These are phyloP conservation scores for Coptodon rendalli DNA, from an alignment of 2,113 vertebrate genomes.

Conservation along the genomic window DNA sequence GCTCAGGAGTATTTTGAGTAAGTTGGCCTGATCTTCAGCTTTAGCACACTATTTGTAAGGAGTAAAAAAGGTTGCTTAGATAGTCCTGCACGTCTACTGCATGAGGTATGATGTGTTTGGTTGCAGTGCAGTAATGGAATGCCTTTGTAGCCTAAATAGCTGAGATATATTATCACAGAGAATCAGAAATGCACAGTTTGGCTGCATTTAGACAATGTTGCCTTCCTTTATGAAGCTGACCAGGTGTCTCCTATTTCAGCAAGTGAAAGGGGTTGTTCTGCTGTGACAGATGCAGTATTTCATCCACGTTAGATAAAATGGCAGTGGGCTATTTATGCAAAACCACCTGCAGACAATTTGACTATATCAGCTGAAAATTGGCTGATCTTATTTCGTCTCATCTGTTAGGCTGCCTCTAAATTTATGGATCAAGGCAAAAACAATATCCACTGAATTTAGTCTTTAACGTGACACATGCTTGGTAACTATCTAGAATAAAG, in stretches of 20 bases:
- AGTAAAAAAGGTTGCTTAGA: not conserved
- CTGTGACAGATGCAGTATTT: slow-evolving; percentile 40
- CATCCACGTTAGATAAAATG: not conserved
- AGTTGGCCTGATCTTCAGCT: not conserved
- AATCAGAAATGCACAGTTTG: not conserved
- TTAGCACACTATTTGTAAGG: not conserved
- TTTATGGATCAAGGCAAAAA: not conserved
- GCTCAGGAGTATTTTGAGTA: slow-evolving; percentile 87
- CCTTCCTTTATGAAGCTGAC: not conserved
- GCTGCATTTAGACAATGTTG: not conserved
- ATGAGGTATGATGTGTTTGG: not conserved
- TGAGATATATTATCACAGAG: rapidly evolving
- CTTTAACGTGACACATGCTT: not conserved
- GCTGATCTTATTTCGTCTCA: not conserved
- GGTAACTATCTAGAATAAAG: not conserved
- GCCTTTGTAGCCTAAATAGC: not conserved
- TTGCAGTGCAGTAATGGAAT: not conserved
- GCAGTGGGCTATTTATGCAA: slow-evolving; percentile 22
- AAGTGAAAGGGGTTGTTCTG: slow-evolving; percentile 14
- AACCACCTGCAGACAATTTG: slow-evolving; percentile 57
- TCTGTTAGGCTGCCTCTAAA: not conserved
- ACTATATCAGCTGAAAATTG: not conserved
- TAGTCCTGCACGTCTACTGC: not conserved
- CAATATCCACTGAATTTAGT: not conserved
- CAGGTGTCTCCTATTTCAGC: slow-evolving; percentile 49